Conservation (phyloP, 2,113 vertebrate genomes). For the Tylochromis polylepis region DNA sequence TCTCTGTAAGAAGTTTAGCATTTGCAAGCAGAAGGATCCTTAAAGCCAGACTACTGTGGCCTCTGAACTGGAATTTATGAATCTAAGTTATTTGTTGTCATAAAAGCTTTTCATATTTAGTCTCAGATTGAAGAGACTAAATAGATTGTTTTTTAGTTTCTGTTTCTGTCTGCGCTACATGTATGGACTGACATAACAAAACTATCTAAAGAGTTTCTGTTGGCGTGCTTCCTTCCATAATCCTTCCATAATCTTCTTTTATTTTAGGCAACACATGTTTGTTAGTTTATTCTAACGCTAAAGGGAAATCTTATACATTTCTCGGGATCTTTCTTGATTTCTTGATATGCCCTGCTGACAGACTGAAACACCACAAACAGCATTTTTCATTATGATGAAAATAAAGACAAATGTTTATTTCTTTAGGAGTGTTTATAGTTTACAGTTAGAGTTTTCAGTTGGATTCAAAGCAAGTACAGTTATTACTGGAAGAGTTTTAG, state of each 20-base stretch:
- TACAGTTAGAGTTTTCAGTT: not conserved
- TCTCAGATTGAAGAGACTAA: not conserved
- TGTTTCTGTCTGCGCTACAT: not conserved
- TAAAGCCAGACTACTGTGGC: not conserved
- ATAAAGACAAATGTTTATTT: not conserved
- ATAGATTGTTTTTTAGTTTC: not conserved
- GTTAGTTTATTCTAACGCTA: not conserved
- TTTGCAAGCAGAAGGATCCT: not conserved
- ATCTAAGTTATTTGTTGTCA: not conserved
- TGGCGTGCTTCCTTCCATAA: not conserved
- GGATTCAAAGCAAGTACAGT: not conserved
- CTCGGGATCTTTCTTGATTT: not conserved
- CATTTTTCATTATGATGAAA: not conserved
- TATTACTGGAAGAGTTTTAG: not conserved
- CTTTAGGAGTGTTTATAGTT: not conserved
- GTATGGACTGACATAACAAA: not conserved
- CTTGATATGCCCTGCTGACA: not conserved
- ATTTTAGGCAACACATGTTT: not conserved
- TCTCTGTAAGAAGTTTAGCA: not conserved
- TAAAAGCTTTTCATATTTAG: not conserved
- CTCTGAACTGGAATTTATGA: not conserved
- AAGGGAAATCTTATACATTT: not conserved
- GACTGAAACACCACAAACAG: not conserved
- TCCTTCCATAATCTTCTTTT: not conserved
- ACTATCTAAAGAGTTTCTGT: not conserved